Percentiles rank a stretch among this genome's conserved stretches.
Conservation (phyloP, 2,113 vertebrate genomes). For the Alectura lathami region DNA sequence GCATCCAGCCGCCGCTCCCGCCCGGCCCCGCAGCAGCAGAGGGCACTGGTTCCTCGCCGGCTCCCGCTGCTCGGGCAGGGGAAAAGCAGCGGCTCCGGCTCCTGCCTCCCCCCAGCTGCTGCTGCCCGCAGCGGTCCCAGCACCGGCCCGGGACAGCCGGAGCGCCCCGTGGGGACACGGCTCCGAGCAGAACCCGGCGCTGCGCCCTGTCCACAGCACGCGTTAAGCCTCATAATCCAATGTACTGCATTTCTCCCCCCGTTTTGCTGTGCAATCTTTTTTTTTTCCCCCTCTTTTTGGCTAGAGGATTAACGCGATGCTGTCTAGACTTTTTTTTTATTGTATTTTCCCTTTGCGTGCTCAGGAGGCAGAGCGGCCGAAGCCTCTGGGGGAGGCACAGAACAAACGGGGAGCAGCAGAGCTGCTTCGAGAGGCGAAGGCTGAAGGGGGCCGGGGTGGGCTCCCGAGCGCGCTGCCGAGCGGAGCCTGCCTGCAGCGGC, state of each 20-base stretch:
- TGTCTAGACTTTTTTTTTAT: neutral
- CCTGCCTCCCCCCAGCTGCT: neutral
- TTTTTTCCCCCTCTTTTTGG: neutral
- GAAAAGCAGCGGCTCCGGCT: neutral
- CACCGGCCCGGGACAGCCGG: too few species aligned
- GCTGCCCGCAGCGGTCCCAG: neutral
- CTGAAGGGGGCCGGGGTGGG: neutral
- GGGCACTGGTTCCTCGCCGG: neutral
- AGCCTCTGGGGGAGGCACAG: neutral
- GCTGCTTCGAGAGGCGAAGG: neutral
- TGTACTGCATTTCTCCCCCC: neutral
- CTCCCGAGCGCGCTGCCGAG: too few species aligned
- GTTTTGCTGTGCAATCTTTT: neutral
- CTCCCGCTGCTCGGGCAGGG: neutral
- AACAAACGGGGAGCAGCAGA: neutral
- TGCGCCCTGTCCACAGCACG: rapidly evolving
- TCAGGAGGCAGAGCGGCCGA: neutral
- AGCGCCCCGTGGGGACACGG: rapidly evolving
- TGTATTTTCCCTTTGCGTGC: neutral
- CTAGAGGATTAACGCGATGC: neutral
- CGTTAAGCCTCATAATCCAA: neutral
- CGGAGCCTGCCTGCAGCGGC: too few species aligned
- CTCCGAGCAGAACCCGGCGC: rapidly evolving
- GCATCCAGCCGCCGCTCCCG: neutral
- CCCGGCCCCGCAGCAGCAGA: neutral